These are phyloP conservation scores for Alethe castanea DNA, from an alignment of 2,113 vertebrate genomes.

Conservation along the genomic window DNA sequence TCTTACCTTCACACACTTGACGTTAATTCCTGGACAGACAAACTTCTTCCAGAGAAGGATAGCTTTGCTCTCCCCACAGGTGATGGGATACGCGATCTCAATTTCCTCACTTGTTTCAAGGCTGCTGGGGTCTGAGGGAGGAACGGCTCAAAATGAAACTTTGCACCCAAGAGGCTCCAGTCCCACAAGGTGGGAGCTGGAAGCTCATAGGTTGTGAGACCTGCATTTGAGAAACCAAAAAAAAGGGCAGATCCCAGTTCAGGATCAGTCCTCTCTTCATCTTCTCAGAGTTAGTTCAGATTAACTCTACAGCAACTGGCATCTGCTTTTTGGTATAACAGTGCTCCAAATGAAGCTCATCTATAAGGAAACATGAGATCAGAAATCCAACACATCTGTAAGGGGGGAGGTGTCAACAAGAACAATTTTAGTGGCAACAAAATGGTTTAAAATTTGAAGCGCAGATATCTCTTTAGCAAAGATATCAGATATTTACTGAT, in stretches of 20 bases:
- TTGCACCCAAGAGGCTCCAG: neutral
- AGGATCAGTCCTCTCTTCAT: neutral
- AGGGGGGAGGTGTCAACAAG: neutral
- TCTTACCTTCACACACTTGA: conserved; percentile 91
- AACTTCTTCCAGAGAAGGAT: conserved; percentile 95
- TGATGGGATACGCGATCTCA: conserved; percentile 92
- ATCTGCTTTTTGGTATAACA: neutral
- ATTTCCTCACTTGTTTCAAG: conserved; percentile 82
- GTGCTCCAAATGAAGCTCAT: neutral
- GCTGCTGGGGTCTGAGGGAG: conserved; percentile 75
- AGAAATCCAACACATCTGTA: neutral
- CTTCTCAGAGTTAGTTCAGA: neutral
- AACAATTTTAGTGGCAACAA: neutral
- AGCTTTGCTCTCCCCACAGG: conserved; percentile 91
- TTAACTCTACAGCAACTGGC: neutral
- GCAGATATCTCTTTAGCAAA: neutral
- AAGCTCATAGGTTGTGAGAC: neutral
- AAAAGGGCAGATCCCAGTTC: neutral
- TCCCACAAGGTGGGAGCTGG: neutral
- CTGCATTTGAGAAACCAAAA: neutral
- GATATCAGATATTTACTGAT: neutral
- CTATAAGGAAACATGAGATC: neutral
- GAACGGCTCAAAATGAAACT: neutral
- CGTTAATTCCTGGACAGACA: conserved; percentile 93
- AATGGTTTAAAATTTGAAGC: neutral